phyloP scores from a whole-genome alignment of 1,140 invertebrate species.

The Pentalonia nigronervosa region DNA sequence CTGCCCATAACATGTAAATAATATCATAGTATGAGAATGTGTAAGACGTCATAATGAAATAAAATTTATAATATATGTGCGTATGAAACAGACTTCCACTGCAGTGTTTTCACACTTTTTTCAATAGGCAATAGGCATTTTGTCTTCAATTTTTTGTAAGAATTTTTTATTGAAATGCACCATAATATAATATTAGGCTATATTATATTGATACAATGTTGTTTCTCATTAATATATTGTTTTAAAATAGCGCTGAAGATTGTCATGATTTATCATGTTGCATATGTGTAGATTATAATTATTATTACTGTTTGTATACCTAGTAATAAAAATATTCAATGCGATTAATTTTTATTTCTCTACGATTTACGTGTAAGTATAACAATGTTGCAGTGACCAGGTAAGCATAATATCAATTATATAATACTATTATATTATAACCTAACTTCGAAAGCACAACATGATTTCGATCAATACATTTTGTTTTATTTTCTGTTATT shows the following conservation, averaged over 20 bases:
- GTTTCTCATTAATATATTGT: background rate
- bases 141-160: background rate
- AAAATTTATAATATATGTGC: background rate
- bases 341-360: background rate
- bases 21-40: background rate
- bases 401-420: background rate
- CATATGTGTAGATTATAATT: background rate
- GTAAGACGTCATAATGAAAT: background rate
- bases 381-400: background rate
- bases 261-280: background rate
- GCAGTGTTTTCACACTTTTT: background rate
- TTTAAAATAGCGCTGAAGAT: background rate
- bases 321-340: background rate
- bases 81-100: background rate
- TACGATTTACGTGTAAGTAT: constrained; percentile 22
- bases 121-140: background rate
- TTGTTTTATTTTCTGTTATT: background rate
- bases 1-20: background rate
- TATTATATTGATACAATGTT: background rate
- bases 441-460: background rate
- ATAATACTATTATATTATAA: background rate
- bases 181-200: background rate
- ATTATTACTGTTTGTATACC: background rate
- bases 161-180: constrained; percentile 1
- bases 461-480: background rate